phyloP scores from a whole-genome alignment of 2,797 vertebrate genomes.

The Trachurus trachurus region DNA sequence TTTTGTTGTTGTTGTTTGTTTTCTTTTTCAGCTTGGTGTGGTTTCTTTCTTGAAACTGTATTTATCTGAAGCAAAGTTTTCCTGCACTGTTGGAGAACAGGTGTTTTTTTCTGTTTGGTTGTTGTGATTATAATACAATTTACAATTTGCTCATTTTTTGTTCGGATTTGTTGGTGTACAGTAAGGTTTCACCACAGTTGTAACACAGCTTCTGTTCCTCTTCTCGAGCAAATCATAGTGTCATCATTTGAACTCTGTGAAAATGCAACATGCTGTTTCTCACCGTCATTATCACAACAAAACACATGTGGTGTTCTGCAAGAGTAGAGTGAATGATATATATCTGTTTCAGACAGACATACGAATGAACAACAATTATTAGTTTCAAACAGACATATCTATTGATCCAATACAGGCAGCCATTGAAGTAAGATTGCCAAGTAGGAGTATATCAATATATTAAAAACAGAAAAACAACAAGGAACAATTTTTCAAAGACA shows the following conservation, averaged over 20 bases:
- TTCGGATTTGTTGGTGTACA: no score
- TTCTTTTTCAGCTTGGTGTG: conserved; percentile 30
- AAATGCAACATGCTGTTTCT: background rate
- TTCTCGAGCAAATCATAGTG: background rate
- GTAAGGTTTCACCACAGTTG: no score
- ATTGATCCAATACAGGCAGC: no score
- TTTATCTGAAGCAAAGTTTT: conserved; percentile 12
- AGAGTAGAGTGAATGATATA: background rate
- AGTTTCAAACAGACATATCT: no score
- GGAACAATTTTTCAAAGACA: no score
- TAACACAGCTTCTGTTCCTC: no score
- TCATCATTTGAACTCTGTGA: background rate
- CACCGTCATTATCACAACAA: background rate
- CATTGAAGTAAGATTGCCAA: no score
- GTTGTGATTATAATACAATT: background rate
- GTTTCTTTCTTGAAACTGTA: conserved; percentile 20
- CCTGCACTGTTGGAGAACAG: background rate
- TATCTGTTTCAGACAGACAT: no score
- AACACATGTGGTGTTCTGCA: background rate
- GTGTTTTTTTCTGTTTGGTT: conserved; percentile 20
- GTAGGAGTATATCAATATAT: no score
- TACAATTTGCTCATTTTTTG: no score
- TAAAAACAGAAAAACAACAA: no score
- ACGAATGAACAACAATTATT: no score
- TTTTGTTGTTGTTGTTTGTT: background rate